Conservation (phyloP, 1,140 invertebrate genomes). For the Halictus rubicundus region DNA sequence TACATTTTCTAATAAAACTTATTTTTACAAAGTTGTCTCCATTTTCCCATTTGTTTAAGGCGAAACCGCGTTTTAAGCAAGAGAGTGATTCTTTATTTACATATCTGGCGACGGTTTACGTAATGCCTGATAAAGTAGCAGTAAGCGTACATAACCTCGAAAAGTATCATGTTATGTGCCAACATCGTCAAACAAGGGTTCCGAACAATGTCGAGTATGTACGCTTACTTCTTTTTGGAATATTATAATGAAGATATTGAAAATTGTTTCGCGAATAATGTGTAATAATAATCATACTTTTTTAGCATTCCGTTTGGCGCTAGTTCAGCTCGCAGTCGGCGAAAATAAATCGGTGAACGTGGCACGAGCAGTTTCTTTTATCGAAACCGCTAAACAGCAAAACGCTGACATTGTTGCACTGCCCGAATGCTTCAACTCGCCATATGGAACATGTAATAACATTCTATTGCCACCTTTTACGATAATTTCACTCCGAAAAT, state of each 20-base stretch:
- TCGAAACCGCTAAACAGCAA: slow-evolving; percentile 87
- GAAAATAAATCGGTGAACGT: slow-evolving; percentile 90
- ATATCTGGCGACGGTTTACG: slow-evolving; percentile 11
- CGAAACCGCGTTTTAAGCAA: too few species aligned
- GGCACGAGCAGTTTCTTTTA: slow-evolving; percentile 85
- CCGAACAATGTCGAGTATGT: slow-evolving; percentile 70
- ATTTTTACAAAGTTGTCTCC: slow-evolving; percentile 59
- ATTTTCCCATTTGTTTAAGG: neutral
- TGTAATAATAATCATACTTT: slow-evolving; percentile 8
- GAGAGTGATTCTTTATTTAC: too few species aligned
- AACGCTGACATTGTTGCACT: slow-evolving; percentile 90
- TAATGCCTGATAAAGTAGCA: neutral
- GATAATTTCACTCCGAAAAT: neutral
- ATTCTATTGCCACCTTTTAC: neutral
- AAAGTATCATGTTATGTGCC: slow-evolving; percentile 49
- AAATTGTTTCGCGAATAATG: neutral
- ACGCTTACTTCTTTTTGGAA: slow-evolving; percentile 3
- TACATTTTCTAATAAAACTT: slow-evolving; percentile 68
- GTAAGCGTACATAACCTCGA: slow-evolving; percentile 61
- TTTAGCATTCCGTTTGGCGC: slow-evolving; percentile 83
- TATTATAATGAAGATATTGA: neutral
- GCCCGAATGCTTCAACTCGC: slow-evolving; percentile 97
- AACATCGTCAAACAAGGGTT: slow-evolving; percentile 41
- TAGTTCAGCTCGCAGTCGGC: slow-evolving; percentile 90
- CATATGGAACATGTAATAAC: slow-evolving; percentile 90